Evolutionary conservation across 2,113 vertebrate species (phyloP), one percentile per base, ranked within the genome.

Genomic region (Cathartes aura): DNA sequence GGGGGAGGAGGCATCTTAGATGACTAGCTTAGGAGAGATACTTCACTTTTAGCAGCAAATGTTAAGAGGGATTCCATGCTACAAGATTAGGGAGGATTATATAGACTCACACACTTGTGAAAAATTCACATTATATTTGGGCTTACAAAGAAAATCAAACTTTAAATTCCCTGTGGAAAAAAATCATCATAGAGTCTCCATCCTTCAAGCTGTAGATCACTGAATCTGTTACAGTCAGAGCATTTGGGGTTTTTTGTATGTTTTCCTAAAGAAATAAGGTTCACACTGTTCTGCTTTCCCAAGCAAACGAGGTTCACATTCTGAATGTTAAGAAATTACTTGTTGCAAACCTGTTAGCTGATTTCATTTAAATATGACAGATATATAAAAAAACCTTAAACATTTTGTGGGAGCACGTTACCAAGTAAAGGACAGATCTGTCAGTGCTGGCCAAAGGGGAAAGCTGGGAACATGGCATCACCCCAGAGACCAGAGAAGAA

Each of bases 41-140:
- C 56, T 94, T 90, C 74, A 59, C 73, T 95, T 95, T 17, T 40
- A 82, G 81, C 66, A 80, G 84, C 34, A 80, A 32, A 60, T n/a
- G 13, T 47, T 68, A 73, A 82, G 43, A 93, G 34, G 24, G 79
- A 56, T 84, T 73, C 47, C 43, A 64, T 36, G 11, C 16, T 82
- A 45, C 2, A 3, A 73, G 80, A 72, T 59, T 67, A 72, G 43
- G 40, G 8, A 89, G 52, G 59, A 84, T 68, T 87, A 89, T 8
- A 50, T 16, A 71, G 42, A 67, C 52, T 94, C 47, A 68, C 48
- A 91, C 8, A 9, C 21, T 52, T 68, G 66, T 81, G 68, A 84
- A 95, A 91, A 87, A 55, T 24, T 92, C 43, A 26, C 27, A 5
- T 84, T 71, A 19, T 56, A 64, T 40, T 30, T 85, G 5, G 4